Evolutionary conservation across 2,888 invertebrate genomes (phyloP).

Genomic region (Lobophora halterata): DNA sequence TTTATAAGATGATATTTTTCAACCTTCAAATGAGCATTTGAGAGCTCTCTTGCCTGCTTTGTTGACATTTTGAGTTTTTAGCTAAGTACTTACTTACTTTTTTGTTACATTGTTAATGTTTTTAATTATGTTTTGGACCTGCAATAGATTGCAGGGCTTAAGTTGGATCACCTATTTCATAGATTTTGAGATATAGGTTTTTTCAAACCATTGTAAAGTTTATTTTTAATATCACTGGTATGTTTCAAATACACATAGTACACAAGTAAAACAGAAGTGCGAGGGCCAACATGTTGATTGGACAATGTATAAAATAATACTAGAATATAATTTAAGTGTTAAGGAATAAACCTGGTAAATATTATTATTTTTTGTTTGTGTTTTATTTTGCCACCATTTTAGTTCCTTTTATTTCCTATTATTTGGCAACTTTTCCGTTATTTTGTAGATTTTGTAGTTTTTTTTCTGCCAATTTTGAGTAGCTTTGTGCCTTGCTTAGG

Average conservation of each 20-base stretch:
- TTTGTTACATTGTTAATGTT: constrained; percentile 35
- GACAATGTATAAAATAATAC: constrained; percentile 77
- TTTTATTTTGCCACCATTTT: constrained; percentile 54
- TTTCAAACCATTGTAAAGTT: constrained; percentile 19
- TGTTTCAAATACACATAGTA: constrained; percentile 39
- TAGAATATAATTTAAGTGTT: constrained; percentile 75
- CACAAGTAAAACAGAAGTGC: constrained; percentile 54
- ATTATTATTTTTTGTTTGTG: constrained; percentile 69
- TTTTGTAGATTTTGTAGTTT: not conserved
- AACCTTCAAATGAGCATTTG: constrained; percentile 35
- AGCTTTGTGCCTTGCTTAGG: constrained; percentile 43
- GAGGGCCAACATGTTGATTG: constrained; percentile 64
- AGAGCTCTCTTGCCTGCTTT: constrained; percentile 64
- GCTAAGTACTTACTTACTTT: constrained; percentile 55
- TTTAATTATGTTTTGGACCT: constrained; percentile 39
- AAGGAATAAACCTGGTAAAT: constrained; percentile 79
- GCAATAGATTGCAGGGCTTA: constrained; percentile 57
- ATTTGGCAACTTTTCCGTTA: constrained; percentile 25
- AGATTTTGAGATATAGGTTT: constrained; percentile 35
- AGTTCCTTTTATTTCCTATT: constrained; percentile 35
- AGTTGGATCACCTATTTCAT: constrained; percentile 57
- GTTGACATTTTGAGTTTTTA: constrained; percentile 52
- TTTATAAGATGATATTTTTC: constrained; percentile 33
- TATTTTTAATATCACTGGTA: constrained; percentile 6
- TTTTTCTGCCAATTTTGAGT: constrained; percentile 26